A percentile compares a stretch with the other conserved stretches of the same genome.
Conservation (phyloP, 2,797 vertebrate genomes). For the Clarias fuscus region DNA sequence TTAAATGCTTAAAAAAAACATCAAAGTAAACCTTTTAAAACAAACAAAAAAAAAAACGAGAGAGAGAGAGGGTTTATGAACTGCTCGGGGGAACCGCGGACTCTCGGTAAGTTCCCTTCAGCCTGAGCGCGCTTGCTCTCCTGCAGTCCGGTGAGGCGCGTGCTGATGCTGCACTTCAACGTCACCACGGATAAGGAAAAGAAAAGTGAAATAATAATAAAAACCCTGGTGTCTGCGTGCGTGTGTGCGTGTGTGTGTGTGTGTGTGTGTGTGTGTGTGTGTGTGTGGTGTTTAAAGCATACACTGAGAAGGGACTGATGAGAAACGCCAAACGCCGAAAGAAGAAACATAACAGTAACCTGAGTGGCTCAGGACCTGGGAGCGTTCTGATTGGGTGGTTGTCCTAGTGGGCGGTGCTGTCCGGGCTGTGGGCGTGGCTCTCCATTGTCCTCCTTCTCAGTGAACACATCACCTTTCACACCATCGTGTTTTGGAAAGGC, state of each 20-base stretch:
- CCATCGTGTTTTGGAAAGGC: no score
- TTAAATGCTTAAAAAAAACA: conserved; percentile 76
- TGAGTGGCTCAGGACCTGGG: background rate
- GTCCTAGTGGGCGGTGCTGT: background rate
- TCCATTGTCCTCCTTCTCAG: no score
- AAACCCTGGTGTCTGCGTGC: no score
- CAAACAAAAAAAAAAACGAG: conserved; percentile 14
- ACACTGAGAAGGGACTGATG: background rate
- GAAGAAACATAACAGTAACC: background rate
- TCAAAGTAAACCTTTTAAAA: conserved; percentile 40
- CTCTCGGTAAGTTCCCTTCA: background rate
- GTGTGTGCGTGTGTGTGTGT: no score
- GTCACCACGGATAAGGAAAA: background rate
- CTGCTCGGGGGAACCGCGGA: conserved; percentile 57
- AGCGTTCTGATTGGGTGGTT: background rate
- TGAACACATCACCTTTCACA: no score
- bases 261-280: no score
- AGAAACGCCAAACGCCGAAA: background rate
- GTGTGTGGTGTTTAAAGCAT: background rate
- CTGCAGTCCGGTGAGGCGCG: background rate
- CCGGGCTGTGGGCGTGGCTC: background rate
- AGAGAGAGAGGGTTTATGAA: conserved; percentile 75
- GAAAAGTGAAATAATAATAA: no score
- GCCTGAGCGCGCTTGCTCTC: background rate
- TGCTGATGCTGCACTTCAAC: background rate